Evolutionary conservation across 2,888 invertebrate species (phyloP).

Genomic region (Drosophila engyochracea): DNA sequence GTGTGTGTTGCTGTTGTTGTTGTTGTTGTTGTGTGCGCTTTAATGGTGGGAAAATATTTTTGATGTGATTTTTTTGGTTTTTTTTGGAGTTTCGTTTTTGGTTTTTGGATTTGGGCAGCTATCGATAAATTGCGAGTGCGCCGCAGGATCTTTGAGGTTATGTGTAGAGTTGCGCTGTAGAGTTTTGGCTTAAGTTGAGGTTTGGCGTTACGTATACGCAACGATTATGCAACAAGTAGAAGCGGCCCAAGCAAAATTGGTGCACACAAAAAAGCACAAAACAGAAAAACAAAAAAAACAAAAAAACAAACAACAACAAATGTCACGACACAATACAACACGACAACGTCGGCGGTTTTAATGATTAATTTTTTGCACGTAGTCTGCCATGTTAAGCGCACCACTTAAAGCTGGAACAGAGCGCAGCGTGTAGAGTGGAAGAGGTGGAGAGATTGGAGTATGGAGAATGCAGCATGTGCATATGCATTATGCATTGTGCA

Average conservation of each 20-base stretch:
- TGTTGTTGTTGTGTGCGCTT: conserved; percentile 52
- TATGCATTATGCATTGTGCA: not conserved
- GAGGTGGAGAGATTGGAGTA: conserved; percentile 2
- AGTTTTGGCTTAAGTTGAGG: conserved; percentile 20
- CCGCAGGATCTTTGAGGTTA: conserved; percentile 51
- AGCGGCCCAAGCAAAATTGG: conserved; percentile 35
- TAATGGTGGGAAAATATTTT: conserved; percentile 78
- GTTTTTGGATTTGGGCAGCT: conserved; percentile 38
- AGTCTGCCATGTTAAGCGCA: conserved; percentile 58
- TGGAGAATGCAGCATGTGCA: not conserved
- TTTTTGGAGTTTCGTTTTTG: conserved; percentile 17
- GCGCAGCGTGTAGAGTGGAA: conserved; percentile 10
- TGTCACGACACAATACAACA: conserved; percentile 61
- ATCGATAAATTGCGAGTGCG: conserved; percentile 42
- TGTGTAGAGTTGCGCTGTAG: conserved; percentile 14
- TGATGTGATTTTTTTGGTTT: conserved; percentile 44
- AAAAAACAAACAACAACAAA: conserved; percentile 54
- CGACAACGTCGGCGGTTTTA: conserved; percentile 50
- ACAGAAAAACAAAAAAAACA: conserved; percentile 12
- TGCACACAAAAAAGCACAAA: conserved; percentile 15
- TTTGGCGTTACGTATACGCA: conserved; percentile 58
- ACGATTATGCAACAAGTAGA: conserved; percentile 57
- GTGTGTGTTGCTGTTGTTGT: conserved; percentile 47
- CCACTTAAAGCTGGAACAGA: conserved; percentile 38
- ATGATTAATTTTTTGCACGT: conserved; percentile 79